Evolutionary conservation across 2,797 vertebrate species (phyloP).

Genomic region (Sus cebifrons): DNA sequence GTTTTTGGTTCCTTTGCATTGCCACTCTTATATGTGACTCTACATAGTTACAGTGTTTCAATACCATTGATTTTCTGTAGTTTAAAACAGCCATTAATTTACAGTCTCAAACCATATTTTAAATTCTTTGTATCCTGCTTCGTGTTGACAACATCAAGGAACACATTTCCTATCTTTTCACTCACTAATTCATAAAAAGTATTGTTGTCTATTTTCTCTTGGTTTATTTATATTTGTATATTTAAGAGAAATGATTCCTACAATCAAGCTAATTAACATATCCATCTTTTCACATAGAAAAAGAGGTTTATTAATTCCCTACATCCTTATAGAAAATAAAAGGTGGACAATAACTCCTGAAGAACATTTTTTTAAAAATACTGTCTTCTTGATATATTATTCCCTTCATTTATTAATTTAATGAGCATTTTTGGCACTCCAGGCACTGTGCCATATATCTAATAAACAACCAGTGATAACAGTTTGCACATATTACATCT

Average conservation of each 20-base stretch:
- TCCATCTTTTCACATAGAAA: not conserved
- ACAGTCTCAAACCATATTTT: not conserved
- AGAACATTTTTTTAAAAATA: not conserved
- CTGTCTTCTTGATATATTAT: not conserved
- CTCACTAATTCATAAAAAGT: not conserved
- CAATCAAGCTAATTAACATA: not conserved
- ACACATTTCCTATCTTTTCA: not conserved
- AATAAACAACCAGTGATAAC: not conserved
- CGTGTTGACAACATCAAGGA: not conserved
- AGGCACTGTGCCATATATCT: not conserved
- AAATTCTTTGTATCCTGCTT: not conserved
- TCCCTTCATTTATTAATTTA: conserved; percentile 25
- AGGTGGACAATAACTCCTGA: not conserved
- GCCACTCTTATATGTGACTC: not conserved
- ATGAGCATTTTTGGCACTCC: not conserved
- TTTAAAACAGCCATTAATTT: not conserved
- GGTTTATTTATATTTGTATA: not conserved
- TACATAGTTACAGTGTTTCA: not conserved
- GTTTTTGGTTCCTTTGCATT: not conserved
- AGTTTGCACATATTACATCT: not conserved
- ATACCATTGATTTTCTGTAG: not conserved
- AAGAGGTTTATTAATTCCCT: not conserved
- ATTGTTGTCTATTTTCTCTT: not conserved
- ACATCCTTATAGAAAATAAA: not conserved
- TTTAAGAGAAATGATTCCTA: not conserved